Evolutionary conservation across 2,888 invertebrate species (phyloP), one percentile per base, ranked within the genome.

Genomic region (Trissoscelio sp.): DNA sequence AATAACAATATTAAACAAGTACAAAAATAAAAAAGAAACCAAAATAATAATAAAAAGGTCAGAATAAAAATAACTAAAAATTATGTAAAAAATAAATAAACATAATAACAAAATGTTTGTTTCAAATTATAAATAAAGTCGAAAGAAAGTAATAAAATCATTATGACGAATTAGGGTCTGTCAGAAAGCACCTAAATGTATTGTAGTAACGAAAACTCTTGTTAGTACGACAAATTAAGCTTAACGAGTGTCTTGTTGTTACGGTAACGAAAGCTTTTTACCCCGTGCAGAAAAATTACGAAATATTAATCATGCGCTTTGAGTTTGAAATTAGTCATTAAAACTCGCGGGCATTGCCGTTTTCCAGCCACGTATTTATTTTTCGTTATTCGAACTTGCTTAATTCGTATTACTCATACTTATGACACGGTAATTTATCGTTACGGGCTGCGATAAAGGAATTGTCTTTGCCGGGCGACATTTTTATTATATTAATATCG

Each of bases 191-290:
- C 37, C 37, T 22, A 22, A 51, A 39, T 14, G 18, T 44, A 42
- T 67, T 44, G 31, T 18, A 28, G 57, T 6, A 34, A 57, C 44
- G 34, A 57, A 53, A 57, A 69, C 57, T 57, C 55, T 69, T 69
- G 69, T 69, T 69, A 69, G 44, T 44, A 20, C 16, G 55, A 44
- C 57, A 44, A 69, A 69, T 69, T 57, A 69, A 57, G 69, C 69
- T 69, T 46, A 69, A 69, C 57, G 67, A 67, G 24, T 55, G 55
- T 31, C 67, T 67, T 67, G 55, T 67, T 67, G 55, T 55, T 46
- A 31, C 11, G 16, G 22, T 22, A 39, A 51, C 44, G 66, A 51
- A 66, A 66, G 51, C 55, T 31, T 67, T 67, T 55, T 37, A 22
- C 22, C 55, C 37, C 53, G 18, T 28, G 20, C 9, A n/a, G 44